Conservation (phyloP, 2,113 vertebrate species). For the Carassius carassius region DNA sequence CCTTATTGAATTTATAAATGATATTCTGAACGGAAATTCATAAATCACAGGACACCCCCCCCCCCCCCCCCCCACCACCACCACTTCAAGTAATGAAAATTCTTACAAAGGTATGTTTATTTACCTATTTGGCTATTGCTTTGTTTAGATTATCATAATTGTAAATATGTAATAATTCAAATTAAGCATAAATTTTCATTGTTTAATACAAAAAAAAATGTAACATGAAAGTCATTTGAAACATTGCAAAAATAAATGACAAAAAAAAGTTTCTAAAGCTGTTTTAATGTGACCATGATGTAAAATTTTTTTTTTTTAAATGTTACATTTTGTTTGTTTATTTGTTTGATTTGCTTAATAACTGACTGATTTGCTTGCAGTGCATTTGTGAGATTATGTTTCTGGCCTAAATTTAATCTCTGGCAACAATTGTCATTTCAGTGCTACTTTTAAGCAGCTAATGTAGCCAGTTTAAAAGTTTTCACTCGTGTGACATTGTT, state of each 20-base stretch:
- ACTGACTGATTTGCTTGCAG: not conserved
- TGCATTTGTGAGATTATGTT: not conserved
- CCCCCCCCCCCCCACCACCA: too few relatives aligned
- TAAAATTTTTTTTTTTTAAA: too few relatives aligned
- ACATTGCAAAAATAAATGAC: not conserved
- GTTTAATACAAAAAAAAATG: too few relatives aligned
- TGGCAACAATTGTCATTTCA: not conserved
- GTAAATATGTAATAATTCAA: not conserved
- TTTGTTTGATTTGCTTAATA: too few relatives aligned
- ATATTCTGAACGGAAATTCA: too few relatives aligned
- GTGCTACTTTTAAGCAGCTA: not conserved
- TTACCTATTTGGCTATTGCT: not conserved
- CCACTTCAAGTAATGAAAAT: too few relatives aligned
- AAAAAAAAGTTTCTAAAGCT: not conserved
- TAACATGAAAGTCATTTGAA: not conserved
- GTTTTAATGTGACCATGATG: not conserved
- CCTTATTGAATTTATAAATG: too few relatives aligned
- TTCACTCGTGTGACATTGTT: constrained; percentile 40
- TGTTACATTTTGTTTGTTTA: too few relatives aligned
- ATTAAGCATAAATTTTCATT: not conserved
- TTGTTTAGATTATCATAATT: not conserved
- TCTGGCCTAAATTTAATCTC: constrained; percentile 10
- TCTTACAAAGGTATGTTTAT: too few relatives aligned
- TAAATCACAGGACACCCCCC: too few relatives aligned
- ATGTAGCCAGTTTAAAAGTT: constrained; percentile 1